These are phyloP conservation scores for Tachyglossus aculeatus DNA, from an alignment of 2,797 vertebrate species.

Conservation along the genomic window DNA sequence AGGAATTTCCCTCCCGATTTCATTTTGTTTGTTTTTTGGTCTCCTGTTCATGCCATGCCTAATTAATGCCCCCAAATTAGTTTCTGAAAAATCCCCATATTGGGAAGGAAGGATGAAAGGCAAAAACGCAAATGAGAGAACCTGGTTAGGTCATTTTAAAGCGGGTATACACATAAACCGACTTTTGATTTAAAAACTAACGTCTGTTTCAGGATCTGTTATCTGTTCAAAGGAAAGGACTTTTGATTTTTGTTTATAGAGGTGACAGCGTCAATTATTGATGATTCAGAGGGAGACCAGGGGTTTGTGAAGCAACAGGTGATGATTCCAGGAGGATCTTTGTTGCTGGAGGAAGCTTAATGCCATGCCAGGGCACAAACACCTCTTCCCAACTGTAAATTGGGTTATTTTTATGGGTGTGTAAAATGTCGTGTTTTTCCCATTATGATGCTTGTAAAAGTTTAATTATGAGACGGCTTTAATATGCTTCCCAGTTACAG, in stretches of 20 bases:
- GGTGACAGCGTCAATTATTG: constrained; percentile 28
- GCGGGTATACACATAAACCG: neutral
- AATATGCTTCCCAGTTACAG: constrained; percentile 49
- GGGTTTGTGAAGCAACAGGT: constrained; percentile 45
- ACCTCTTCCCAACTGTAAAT: neutral
- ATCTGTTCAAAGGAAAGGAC: constrained; percentile 22
- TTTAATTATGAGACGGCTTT: constrained; percentile 54
- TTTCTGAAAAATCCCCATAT: neutral
- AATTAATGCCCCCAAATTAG: neutral
- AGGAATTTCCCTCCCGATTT: constrained; percentile 27
- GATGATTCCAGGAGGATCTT: constrained; percentile 13
- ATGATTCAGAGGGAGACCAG: neutral
- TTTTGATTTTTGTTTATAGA: constrained; percentile 15
- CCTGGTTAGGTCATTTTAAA: neutral
- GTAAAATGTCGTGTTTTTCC: constrained; percentile 21
- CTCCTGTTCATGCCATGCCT: neutral
- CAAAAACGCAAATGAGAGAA: neutral
- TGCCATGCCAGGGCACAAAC: neutral
- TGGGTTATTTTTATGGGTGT: constrained; percentile 17
- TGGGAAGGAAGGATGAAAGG: neutral
- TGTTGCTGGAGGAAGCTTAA: constrained; percentile 7
- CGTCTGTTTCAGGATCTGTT: neutral
- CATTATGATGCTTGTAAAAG: constrained; percentile 37
- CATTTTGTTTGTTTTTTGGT: too few relatives aligned
- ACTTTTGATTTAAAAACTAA: constrained; percentile 6